Conservation (phyloP, 2,888 invertebrate species). For the Allophyes oxyacanthae region DNA sequence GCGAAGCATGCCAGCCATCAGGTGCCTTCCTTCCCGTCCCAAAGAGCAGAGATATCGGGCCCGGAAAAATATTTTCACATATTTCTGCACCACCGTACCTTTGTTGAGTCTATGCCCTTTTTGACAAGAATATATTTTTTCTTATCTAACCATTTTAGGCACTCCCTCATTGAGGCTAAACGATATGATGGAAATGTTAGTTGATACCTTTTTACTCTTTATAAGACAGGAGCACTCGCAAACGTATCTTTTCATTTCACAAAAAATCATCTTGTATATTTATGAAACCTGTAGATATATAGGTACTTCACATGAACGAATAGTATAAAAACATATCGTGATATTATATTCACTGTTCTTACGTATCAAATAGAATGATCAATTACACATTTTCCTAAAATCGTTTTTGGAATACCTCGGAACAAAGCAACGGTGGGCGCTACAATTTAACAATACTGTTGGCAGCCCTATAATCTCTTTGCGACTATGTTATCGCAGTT, state of each 20-base stretch:
- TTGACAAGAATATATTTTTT: conserved; percentile 9
- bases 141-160: conserved; percentile 27
- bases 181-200: conserved; percentile 5
- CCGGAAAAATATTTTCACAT: conserved; percentile 21
- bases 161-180: conserved; percentile 16
- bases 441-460: conserved; percentile 17
- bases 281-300: no score
- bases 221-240: neutral
- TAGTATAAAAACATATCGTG: no score
- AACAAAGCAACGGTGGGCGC: conserved; percentile 6
- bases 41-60: conserved; percentile 28
- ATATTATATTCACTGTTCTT: neutral
- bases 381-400: neutral
- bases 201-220: neutral
- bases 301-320: no score
- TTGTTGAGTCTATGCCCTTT: conserved; percentile 4
- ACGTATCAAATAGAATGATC: conserved; percentile 12
- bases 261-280: neutral
- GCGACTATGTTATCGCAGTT: conserved; percentile 28
- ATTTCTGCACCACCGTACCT: conserved; percentile 10
- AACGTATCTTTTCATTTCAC: neutral
- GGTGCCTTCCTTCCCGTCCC: conserved; percentile 36
- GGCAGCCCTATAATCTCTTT: conserved; percentile 39
- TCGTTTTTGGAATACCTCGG: conserved; percentile 4
- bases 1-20: conserved; percentile 24